phyloP scores from a whole-genome alignment of 2,888 invertebrate species.

The Danaus chrysippus region DNA sequence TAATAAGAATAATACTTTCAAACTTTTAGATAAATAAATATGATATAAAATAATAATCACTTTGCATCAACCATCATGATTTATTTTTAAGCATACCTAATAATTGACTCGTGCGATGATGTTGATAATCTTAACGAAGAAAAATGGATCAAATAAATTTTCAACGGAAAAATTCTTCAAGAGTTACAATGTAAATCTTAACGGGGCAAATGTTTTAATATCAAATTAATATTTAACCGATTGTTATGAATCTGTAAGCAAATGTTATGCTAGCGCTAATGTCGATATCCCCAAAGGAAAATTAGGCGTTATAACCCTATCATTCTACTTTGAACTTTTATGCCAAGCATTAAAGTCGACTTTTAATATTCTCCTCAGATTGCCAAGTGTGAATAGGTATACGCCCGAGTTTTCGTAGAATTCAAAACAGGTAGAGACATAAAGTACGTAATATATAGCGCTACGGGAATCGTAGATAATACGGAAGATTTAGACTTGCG shows the following conservation, averaged over 20 bases:
- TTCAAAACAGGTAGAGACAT: conserved; percentile 23
- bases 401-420: conserved; percentile 15
- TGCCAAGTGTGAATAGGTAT: conserved; percentile 14
- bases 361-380: background rate
- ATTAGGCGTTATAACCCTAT: conserved; percentile 10
- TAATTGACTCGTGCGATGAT: too few relatives aligned
- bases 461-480: background rate
- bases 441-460: conserved; percentile 20
- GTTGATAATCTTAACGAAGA: too few relatives aligned
- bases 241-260: conserved; percentile 18
- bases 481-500: conserved; percentile 1
- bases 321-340: conserved; percentile 1
- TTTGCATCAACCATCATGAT: too few relatives aligned
- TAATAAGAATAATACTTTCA: too few relatives aligned
- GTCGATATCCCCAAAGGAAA: conserved; percentile 21
- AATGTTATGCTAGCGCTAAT: conserved; percentile 13
- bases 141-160: too few relatives aligned
- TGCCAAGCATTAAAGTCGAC: background rate
- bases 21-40: too few relatives aligned
- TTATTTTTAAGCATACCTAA: too few relatives aligned
- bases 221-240: background rate
- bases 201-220: background rate
- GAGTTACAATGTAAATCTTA: too few relatives aligned
- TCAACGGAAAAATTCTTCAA: too few relatives aligned
- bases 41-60: too few relatives aligned